Conservation (phyloP, 2,113 vertebrate genomes). For the Mirza zaza region DNA sequence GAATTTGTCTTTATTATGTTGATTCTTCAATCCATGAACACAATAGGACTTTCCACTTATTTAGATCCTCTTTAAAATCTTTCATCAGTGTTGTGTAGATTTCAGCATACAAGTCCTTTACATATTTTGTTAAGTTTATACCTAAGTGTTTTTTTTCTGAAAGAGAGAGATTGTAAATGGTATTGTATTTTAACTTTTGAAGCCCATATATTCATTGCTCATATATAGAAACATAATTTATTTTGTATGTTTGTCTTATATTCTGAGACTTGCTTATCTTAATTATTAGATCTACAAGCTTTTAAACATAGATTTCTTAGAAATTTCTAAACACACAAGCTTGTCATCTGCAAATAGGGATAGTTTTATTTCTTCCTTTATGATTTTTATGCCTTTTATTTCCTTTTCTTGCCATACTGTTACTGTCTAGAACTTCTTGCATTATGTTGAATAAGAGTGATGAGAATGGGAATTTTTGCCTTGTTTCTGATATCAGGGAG, state of each 20-base stretch:
- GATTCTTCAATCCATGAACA: background rate
- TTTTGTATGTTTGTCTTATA: background rate
- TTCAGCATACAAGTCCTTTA: background rate
- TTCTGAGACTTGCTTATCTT: background rate
- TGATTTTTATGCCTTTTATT: background rate
- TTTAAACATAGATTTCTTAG: background rate
- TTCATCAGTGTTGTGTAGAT: background rate
- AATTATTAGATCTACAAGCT: background rate
- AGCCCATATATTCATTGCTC: background rate
- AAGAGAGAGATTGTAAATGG: background rate
- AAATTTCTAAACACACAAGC: background rate
- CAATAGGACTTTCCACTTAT: background rate
- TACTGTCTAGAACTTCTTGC: background rate
- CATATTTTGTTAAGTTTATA: background rate
- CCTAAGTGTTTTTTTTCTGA: background rate
- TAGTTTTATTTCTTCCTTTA: background rate
- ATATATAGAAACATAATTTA: background rate
- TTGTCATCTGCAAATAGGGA: background rate
- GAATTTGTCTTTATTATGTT: background rate
- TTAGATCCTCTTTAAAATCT: background rate
- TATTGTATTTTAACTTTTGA: background rate
- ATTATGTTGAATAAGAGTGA: background rate
- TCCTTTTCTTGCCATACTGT: background rate
- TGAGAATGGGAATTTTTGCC: background rate
- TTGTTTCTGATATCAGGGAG: background rate